A percentile compares a stretch with the other conserved stretches of the same genome.
phyloP scores from a whole-genome alignment of 2,797 vertebrate species.

The Sebastes steindachneri region DNA sequence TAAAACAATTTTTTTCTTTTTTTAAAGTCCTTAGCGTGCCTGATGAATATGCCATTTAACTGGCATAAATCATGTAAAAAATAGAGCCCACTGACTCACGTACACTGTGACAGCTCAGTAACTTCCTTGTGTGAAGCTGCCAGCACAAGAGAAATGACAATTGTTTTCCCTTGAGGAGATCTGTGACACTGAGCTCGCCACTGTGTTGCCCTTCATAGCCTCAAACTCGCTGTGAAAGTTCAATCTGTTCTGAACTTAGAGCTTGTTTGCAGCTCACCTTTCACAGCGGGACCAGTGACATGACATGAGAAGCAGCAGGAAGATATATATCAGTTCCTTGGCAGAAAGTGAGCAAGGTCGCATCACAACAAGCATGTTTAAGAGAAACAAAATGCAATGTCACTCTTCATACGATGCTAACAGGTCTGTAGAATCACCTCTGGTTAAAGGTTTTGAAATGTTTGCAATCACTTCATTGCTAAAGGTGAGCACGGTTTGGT shows the following conservation, averaged over 20 bases:
- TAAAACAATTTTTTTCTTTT: neutral
- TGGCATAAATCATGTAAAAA: slow-evolving; percentile 9
- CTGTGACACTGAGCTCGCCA: neutral
- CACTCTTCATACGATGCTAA: neutral
- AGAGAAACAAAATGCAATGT: neutral
- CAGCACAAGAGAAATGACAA: neutral
- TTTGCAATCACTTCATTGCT: neutral
- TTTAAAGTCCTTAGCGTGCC: neutral
- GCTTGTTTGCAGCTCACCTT: slow-evolving; percentile 4
- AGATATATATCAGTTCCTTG: neutral
- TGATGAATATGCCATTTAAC: slow-evolving; percentile 8
- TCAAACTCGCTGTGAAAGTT: neutral
- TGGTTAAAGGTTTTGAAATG: neutral
- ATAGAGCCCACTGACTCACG: neutral
- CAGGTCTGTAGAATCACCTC: neutral
- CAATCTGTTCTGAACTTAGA: neutral
- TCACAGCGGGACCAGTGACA: neutral
- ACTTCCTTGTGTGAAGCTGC: neutral
- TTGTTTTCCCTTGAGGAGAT: neutral
- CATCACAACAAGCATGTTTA: neutral
- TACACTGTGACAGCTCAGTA: neutral
- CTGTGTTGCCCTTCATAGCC: neutral
- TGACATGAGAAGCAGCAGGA: neutral
- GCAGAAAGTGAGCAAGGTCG: neutral
- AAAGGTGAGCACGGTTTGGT: neutral